Evolutionary conservation across 2,888 invertebrate genomes (phyloP), one percentile per base, ranked within the genome.

Genomic region (Drosophila suboccidentalis): DNA sequence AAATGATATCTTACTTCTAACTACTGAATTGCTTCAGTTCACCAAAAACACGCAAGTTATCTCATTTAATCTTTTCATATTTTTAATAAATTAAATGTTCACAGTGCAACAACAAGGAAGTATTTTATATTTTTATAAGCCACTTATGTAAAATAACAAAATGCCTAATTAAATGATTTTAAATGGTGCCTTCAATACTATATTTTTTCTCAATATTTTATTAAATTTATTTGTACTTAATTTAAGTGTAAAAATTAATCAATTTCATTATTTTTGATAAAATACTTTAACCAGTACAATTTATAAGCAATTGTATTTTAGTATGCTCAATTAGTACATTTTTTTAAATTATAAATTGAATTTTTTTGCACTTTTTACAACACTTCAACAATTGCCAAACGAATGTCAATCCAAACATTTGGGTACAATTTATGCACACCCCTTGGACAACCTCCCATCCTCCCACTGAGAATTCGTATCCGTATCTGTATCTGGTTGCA

Each of bases 341-440:
- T 5, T 38, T 38, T n/a, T 2, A n/a, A 38, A n/a, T 5, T n/a
- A 36, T 13, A n/a, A 1, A n/a, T 38, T 36, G 4, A 5, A 38
- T 19, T 8, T 32, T 9, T 22, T 47, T 58, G 17, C 0, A 10
- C 8, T 8, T 3, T 13, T 22, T 39, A 38, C 10, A 26, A 26
- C 13, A 39, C 13, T 44, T 38, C 10, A 10, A 15, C 22, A 26
- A 13, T 26, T 15, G 22, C 34, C 64, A 53, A 44, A 43, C 51
- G 55, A 67, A 64, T 65, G 65, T 54, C 53, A 68, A 70, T 63
- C 53, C 43, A 38, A 50, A 57, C 70, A 50, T 61, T 73, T 32
- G 47, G 53, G 10, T 50, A 39, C 59, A 85, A 80, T 77, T 83
- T 84, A 83, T 83, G 74, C 75, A 84, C 85, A 69, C 83, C 83